Evolutionary conservation across 2,797 vertebrate genomes (phyloP), one percentile per base, ranked within the genome.

Genomic region (Tokudaia tokunoshimensis): DNA sequence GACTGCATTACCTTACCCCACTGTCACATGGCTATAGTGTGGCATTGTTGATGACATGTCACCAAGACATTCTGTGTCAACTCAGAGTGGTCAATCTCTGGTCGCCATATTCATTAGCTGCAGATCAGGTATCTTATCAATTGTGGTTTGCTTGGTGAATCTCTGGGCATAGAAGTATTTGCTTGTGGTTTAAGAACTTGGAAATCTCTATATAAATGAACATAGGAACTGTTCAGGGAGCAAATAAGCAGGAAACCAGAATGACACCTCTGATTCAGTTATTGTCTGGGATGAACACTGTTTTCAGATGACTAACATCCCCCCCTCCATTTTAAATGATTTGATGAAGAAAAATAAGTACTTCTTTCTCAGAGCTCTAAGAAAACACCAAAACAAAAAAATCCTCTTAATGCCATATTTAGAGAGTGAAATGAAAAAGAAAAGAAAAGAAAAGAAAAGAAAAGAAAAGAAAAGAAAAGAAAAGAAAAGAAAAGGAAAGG

Each of bases 131-230:
- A 29, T 83, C 74, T 81, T 78, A 88, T 75, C 94, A 19, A 1
- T 74, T 93, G 97, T 97, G 90, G 95, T 97, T 98, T 94, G 2
- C 90, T 84, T 85, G 41, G 0, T 90, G 11, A 61, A 96, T 97
- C 59, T 92, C 76, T 9, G 59, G 80, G 93, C 72, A 95, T 31
- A 79, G 37, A 34, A 55, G 65, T 85, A 31, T 78, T 94, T 92
- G 70, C 50, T 89, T 97, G 92, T 97, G 97, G 95, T 89, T 82
- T 97, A 79, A 95, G 44, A 90, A 59, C 63, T 34, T 89, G 90
- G 41, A 75, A 95, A 93, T 96, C 90, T 96, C 61, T 80, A 7
- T 6, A 0, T 78, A 95, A 80, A 67, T 61, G 0, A 92, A 67
- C 61, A 17, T 7, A 78, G 86, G 75, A 80, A 96, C 82, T 96